phyloP scores from a whole-genome alignment of 92 coral and sea anemone species.

The Plumapathes pennacea region DNA sequence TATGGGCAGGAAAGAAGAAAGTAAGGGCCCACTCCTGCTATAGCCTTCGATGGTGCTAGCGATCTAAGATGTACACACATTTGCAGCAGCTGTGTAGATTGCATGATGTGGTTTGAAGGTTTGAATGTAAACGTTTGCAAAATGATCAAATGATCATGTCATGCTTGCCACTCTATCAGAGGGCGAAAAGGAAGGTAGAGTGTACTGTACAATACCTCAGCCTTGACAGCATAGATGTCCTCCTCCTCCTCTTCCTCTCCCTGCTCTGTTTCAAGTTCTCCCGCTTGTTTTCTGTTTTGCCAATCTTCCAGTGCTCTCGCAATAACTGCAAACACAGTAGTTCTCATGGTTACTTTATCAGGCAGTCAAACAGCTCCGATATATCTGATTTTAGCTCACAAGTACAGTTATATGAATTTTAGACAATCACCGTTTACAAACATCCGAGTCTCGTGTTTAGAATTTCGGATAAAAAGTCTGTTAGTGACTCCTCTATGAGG shows the following conservation, averaged over 20 bases:
- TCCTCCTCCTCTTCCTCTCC: constrained; percentile 76
- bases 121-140: no score
- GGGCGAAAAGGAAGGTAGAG: not conserved
- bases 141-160: no score
- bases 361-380: not conserved
- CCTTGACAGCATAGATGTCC: constrained; percentile 80
- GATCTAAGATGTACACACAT: no score
- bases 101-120: no score
- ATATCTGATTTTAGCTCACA: not conserved
- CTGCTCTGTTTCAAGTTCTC: constrained; percentile 46
- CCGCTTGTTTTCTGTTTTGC: constrained; percentile 77
- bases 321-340: constrained; percentile 76
- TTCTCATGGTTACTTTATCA: not conserved
- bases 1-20: no score
- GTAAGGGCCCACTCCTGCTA: no score
- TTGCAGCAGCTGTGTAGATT: no score
- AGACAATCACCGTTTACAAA: not conserved
- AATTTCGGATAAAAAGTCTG: no score
- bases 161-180: not conserved
- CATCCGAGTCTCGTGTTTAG: no score
- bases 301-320: constrained; percentile 92
- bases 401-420: not conserved
- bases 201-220: constrained; percentile 57
- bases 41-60: no score
- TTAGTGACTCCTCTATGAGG: no score